Base-by-base conservation (phyloP, 2,113 vertebrate genomes). In the Eublepharis macularius region DNA sequence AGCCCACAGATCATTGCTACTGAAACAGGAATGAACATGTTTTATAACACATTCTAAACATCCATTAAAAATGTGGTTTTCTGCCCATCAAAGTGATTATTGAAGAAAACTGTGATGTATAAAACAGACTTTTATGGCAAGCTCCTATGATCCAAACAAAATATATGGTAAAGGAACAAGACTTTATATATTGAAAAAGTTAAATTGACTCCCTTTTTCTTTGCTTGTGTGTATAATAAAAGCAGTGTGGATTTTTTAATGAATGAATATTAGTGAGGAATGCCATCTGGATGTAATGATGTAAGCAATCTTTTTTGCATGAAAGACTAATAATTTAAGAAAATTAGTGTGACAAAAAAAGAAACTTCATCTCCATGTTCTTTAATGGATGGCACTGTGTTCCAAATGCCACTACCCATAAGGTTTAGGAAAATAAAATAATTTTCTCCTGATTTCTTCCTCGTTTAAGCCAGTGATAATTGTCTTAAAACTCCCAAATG, bases 381-480 rank as follows among this genome's bases (percentile, higher is more conserved):
- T 76, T 47, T 70, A 89, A 4, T 57, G 45, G 72, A 24, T 68
- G 77, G 68, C 54, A 77, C 5, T 75, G 36, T 1, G 2, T 75
- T 43, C 4, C 43, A 39, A 21, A 57, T 68, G n/a, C 41, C 41
- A 77, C 9, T 77, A 66, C 29, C n/a, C 12, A 41, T 82, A 72
- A 77, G 47, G 11, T 79, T 76, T 11, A 73, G n/a, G 3, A 90
- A 45, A 68, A 73, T 41, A 4, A 83, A 36, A 9, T 45, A 81
- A n/a, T 32, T 76, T 84, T 57, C 81, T 89, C 11, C 73, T 76
- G 6, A 81, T 81, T 82, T n/a, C 54, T 82, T 81, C 70, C 79
- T 63, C 51, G 26, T 92, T 89, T 78, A 83, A 88, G 92, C 75
- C 13, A 6, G 0, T 26, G 12, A 90, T 68, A 13, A 80, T 57